A percentile compares a stretch with the other conserved stretches of the same genome.
Conservation (phyloP, 2,888 invertebrate species). For the Calameuta pallipes region DNA sequence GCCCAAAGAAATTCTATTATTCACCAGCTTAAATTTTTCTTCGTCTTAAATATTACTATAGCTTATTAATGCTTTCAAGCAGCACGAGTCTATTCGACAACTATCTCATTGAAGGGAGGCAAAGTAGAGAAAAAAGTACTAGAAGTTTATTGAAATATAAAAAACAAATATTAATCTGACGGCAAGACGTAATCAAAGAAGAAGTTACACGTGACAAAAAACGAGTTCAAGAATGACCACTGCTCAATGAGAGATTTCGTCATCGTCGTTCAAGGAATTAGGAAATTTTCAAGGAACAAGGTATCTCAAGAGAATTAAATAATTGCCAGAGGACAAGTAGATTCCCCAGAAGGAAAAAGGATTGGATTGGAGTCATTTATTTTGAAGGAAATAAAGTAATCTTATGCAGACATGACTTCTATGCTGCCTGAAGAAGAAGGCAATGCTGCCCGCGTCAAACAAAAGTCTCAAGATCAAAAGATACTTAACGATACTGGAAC, state of each 20-base stretch:
- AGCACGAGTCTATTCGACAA: neutral
- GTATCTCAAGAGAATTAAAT: neutral
- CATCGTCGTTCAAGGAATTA: neutral
- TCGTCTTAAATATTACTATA: neutral
- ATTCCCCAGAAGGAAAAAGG: neutral
- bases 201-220: neutral
- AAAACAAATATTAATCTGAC: neutral
- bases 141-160: neutral
- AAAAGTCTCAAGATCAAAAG: constrained; percentile 31
- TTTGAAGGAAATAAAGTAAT: neutral
- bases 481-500: constrained; percentile 22
- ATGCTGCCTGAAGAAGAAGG: constrained; percentile 39
- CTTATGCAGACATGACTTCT: constrained; percentile 45
- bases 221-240: neutral
- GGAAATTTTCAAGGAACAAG: neutral
- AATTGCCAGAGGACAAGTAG: neutral
- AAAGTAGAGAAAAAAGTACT: neutral
- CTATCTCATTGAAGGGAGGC: neutral
- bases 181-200: neutral
- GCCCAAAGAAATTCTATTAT: neutral
- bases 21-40: neutral
- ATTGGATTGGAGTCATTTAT: neutral
- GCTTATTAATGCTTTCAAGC: neutral
- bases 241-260: neutral
- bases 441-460: constrained; percentile 39